These are phyloP conservation scores for Thyatira batis DNA, from an alignment of 2,888 invertebrate species.

Conservation along the genomic window DNA sequence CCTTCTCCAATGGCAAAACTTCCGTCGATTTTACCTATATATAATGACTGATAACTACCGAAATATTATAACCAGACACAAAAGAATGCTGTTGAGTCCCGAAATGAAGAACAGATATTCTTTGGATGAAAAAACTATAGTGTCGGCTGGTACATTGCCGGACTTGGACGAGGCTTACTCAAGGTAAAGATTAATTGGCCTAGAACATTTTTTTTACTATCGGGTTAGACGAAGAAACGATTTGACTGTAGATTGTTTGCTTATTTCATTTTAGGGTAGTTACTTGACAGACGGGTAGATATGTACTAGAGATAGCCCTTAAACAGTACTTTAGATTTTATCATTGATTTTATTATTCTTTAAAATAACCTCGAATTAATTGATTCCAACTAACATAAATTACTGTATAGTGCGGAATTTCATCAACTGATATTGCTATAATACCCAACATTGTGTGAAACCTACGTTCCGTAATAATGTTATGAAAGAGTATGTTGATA, in stretches of 20 bases:
- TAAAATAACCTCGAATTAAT: no score
- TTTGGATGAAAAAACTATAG: conserved; percentile 91
- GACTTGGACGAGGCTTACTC: conserved; percentile 96
- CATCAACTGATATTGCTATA: background rate
- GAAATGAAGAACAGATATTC: conserved; percentile 86
- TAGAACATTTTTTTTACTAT: no score
- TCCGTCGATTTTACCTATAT: conserved; percentile 94
- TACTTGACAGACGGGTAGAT: no score
- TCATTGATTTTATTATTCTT: no score
- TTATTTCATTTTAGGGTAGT: no score
- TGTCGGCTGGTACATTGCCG: conserved; percentile 92
- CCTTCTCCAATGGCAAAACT: conserved; percentile 93
- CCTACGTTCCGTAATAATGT: background rate
- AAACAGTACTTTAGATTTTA: no score
- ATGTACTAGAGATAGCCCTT: no score
- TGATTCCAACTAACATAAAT: no score
- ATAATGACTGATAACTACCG: conserved; percentile 97
- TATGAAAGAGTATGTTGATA: background rate
- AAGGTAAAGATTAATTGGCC: conserved; percentile 64
- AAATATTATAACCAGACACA: conserved; percentile 92
- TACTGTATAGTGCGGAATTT: background rate
- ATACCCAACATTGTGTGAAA: background rate
- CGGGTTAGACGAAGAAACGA: no score
- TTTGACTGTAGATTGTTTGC: no score
- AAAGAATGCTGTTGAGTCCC: conserved; percentile 87